Percentiles rank a stretch among this genome's conserved stretches.
Evolutionary conservation across 2,888 invertebrate genomes (phyloP).

Genomic region (Leptinotarsa haldemani): DNA sequence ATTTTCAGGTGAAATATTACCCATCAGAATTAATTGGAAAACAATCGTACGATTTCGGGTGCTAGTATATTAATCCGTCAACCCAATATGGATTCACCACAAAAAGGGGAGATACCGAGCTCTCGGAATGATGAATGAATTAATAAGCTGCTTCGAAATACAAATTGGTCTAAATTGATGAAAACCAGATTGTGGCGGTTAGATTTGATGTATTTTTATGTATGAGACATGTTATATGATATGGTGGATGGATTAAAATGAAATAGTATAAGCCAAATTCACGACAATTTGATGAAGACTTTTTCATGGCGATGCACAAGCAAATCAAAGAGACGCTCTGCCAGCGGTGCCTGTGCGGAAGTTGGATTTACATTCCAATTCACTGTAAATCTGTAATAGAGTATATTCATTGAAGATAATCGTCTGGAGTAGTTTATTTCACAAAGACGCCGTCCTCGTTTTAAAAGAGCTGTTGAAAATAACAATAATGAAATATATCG

Average conservation of each 20-base stretch:
- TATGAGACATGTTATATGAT: not conserved
- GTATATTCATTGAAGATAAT: too few relatives aligned
- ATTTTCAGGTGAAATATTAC: not conserved
- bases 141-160: slow-evolving; percentile 7
- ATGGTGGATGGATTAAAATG: not conserved
- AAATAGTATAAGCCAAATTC: not conserved
- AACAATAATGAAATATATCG: too few relatives aligned
- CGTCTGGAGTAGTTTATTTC: too few relatives aligned
- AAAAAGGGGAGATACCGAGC: not conserved
- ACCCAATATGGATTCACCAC: not conserved
- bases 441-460: too few relatives aligned
- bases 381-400: too few relatives aligned
- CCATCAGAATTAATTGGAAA: not conserved
- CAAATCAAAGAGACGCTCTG: too few relatives aligned
- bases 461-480: too few relatives aligned
- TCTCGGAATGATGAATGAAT: not conserved
- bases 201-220: not conserved
- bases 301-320: too few relatives aligned
- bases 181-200: not conserved
- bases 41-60: not conserved
- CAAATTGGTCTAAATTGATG: not conserved
- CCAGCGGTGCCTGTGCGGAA: too few relatives aligned
- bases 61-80: not conserved
- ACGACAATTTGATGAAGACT: too few relatives aligned
- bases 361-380: too few relatives aligned